Percentiles rank a stretch among this genome's conserved stretches.
phyloP scores from a whole-genome alignment of 2,797 vertebrate genomes.

The Anableps anableps region DNA sequence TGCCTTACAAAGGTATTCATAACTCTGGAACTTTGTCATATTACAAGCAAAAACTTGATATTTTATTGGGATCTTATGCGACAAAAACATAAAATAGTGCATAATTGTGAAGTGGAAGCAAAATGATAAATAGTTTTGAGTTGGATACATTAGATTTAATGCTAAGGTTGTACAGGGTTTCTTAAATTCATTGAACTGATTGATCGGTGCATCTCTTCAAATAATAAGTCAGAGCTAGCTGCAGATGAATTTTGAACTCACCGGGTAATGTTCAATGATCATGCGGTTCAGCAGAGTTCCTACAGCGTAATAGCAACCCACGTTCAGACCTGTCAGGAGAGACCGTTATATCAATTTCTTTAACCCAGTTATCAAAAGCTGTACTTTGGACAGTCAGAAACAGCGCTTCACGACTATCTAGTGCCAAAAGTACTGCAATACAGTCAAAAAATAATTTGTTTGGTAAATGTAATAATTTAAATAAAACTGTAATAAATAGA shows the following conservation, averaged over 20 bases:
- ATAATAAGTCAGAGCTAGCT: background rate
- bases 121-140: background rate
- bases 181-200: background rate
- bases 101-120: background rate
- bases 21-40: background rate
- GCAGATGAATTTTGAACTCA: slow-evolving; percentile 75
- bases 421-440: background rate
- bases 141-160: background rate
- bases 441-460: background rate
- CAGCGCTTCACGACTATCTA: background rate
- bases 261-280: slow-evolving; percentile 89
- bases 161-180: background rate
- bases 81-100: background rate
- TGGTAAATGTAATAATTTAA: background rate
- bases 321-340: slow-evolving; percentile 87
- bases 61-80: background rate
- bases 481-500: background rate
- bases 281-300: slow-evolving; percentile 93
- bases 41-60: background rate
- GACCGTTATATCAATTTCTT: background rate
- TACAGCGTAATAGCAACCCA: slow-evolving; percentile 93
- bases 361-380: background rate
- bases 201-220: background rate
- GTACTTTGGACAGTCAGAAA: background rate
- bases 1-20: background rate